Base-by-base conservation (phyloP, 2,113 vertebrate species). In the Spilogale gracilis region DNA sequence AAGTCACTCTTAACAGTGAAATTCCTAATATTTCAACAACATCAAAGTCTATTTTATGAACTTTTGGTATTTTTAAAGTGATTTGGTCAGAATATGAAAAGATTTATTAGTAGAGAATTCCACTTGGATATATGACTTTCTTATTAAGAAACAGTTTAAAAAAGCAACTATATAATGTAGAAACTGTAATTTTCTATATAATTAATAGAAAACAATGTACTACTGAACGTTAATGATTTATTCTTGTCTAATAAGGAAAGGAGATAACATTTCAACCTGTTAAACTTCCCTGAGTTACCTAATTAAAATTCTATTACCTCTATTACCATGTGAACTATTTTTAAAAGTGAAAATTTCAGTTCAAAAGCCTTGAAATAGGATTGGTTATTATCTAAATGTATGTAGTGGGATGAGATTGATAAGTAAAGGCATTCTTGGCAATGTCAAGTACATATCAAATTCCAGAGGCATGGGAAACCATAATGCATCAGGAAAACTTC, bases 71-170 rank as follows among this genome's bases (percentile, higher is more conserved):
- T 92, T 83, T 83, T 92, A 38, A 90, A 74, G 23, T 74, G 84
- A 84, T 7, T 88, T 92, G 97, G 9, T 25, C 16, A 92, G 74
- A 76, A 73, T 61, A 48, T 60, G 58, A 73, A 93, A 96, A 43
- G 1, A 87, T 52, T 67, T 48, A 61, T 54, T 65, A 69, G 17
- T 54, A 78, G n/a, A 88, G 6, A 86, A 60, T 74, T 92, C 16
- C 17, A 50, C 61, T 23, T 38, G 38, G 18, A 82, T 1, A 45
- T 32, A 69, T 58, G 17, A 84, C 63, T 93, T 89, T 0, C 32
- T 48, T 43, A 67, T 14, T 67, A 92, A 92, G 92, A 81, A 61
- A 5, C 30, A 79, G 7, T 48, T 73, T 65, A 48, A 74, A 94
- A 45, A 6, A 89, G 14, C 10, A 90, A n/a, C 13, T 1, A 27